Percentiles rank a stretch among this genome's conserved stretches.
Conservation (phyloP, 2,113 vertebrate species). For the Halcyon malimbica region DNA sequence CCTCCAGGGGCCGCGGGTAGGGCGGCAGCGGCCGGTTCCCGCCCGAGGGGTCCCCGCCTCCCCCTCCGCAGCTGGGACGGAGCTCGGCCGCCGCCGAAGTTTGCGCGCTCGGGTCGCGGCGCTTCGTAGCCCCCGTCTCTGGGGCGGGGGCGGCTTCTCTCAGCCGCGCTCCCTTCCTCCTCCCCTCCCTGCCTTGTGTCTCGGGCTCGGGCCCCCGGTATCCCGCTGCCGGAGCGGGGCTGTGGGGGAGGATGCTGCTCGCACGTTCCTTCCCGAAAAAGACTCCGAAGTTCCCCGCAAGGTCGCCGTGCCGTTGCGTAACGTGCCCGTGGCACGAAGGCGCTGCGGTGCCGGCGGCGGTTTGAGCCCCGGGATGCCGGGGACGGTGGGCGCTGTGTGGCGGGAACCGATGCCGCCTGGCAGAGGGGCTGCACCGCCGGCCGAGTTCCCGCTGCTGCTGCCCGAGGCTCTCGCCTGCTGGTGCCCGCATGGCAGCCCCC, state of each 20-base stretch:
- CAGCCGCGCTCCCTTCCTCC: neutral
- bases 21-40: neutral
- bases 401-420: neutral
- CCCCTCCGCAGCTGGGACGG: neutral
- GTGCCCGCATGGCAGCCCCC: neutral
- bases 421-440: neutral
- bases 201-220: neutral
- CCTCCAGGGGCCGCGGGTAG: neutral
- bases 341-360: neutral
- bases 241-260: neutral
- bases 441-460: neutral
- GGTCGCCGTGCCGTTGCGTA: slow-evolving; percentile 55
- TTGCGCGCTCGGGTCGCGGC: neutral
- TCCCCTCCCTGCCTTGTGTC: neutral
- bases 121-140: neutral
- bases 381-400: neutral
- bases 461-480: neutral
- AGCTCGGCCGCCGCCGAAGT: neutral
- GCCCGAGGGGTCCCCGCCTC: neutral
- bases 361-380: neutral
- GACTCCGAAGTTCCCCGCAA: slow-evolving; percentile 10
- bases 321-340: neutral
- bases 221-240: neutral
- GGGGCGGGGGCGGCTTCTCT: neutral
- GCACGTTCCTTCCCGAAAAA: neutral